phyloP scores from a whole-genome alignment of 2,888 invertebrate species.

The Catocala sponsa region DNA sequence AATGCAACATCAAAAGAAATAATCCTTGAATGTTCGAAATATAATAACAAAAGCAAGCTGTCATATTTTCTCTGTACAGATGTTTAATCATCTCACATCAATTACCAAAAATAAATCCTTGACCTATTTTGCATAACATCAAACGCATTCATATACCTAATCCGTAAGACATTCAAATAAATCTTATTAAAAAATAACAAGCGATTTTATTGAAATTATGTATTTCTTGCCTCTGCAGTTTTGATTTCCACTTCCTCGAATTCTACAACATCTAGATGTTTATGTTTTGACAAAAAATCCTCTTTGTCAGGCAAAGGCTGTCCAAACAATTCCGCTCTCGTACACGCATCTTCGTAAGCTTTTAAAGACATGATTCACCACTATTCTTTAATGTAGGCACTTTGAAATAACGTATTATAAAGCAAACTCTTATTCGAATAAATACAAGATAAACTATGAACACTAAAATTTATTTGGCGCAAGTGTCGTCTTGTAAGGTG shows the following conservation, averaged over 20 bases:
- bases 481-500: slow-evolving; percentile 31
- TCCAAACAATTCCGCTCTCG: slow-evolving; percentile 93
- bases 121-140: slow-evolving; percentile 6
- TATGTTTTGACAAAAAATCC: slow-evolving; percentile 89
- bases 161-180: neutral
- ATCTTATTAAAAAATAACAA: neutral
- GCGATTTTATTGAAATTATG: neutral
- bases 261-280: slow-evolving; percentile 84
- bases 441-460: slow-evolving; percentile 13
- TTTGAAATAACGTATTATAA: slow-evolving; percentile 19
- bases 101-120: slow-evolving; percentile 9
- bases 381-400: slow-evolving; percentile 28
- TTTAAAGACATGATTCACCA: slow-evolving; percentile 86
- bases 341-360: slow-evolving; percentile 93
- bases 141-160: slow-evolving; percentile 3
- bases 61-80: neutral
- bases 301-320: slow-evolving; percentile 90
- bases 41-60: too few species aligned
- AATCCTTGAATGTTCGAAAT: too few species aligned
- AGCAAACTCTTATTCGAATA: neutral
- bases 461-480: slow-evolving; percentile 20
- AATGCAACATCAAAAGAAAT: too few species aligned
- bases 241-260: slow-evolving; percentile 85
- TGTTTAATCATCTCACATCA: slow-evolving; percentile 1
- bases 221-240: slow-evolving; percentile 72